Evolutionary conservation across 2,888 invertebrate species (phyloP), one percentile per base, ranked within the genome.

Genomic region (Drosophila sordidapex): DNA sequence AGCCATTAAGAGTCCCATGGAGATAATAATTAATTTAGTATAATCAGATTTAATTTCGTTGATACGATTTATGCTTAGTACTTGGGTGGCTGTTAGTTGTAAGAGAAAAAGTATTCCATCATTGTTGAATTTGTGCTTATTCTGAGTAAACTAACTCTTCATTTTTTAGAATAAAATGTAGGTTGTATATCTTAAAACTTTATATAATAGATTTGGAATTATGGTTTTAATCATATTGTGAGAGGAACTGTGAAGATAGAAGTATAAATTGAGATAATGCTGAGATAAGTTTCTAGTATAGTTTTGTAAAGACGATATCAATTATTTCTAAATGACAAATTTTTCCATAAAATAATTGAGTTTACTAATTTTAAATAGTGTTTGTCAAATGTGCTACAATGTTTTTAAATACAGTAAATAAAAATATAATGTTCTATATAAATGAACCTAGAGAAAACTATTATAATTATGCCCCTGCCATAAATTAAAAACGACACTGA

Each of bases 1-100:
- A n/a, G 15, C 27, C 18, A 38, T 52, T 25, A 58, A 33, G 27
- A 46, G 46, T 35, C 27, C 21, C n/a, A 40, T 40, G 31, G 21
- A 43, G 33, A 36, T 73, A 51, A 51, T 46, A 35, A 64, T 48
- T 54, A 21, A 46, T 61, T 29, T 36, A 52, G n/a, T 48, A 29
- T 27, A 18, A 1, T 27, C 35, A 46, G 40, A 33, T 54, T 53
- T 27, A 46, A 35, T 13, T 54, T 33, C 35, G 15, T 40, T 4
- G 29, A n/a, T 11, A 8, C 2, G 29, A 46, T 25, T 46, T 46
- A 8, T 46, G 29, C 2, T 56, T 8, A 27, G 13, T 40, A n/a
- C 15, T 40, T 40, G 18, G 13, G 40, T n/a, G 29, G 27, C 15
- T 56, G 38, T 13, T 40, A 31, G 51, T 31, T 38, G 5, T 13